Evolutionary conservation across 1,140 invertebrate species (phyloP), one percentile per base, ranked within the genome.

Genomic region (Drosophila sturtevanti): DNA sequence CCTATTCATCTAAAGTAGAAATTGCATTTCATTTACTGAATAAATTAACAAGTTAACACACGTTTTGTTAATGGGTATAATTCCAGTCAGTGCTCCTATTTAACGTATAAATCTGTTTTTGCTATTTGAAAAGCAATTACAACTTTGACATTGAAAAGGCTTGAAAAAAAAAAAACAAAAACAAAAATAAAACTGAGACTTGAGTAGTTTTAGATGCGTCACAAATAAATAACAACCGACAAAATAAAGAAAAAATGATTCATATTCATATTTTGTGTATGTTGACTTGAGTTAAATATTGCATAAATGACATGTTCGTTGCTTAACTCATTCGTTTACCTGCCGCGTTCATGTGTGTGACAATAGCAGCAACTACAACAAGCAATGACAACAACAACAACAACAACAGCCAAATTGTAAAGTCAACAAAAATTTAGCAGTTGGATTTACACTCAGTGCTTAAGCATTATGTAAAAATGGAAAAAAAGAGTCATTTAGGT

Each of bases 121-220:
- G 41, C 41, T 11, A 41, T 16, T 63, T 38, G 52, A 66, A 60
- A 68, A 70, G 65, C 65, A 82, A 86, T 81, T 81, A 87, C 63
- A 78, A 48, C 63, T 72, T 75, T 87, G 82, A 76, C 82, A 86
- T 86, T 87, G 82, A 86, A 86, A 72, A 64, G 66, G 54, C 81
- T 76, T 72, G 27, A 74, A 68, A 56, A 66, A 11, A 12, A 18
- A 12, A 60, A 0, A 31, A 31, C 27, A 31, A 31, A 2, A 31
- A 31, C 3, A 31, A 31, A 3, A 31, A 31, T 31, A 38, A 35
- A 12, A 59, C 18, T 24, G 14, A 67, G 24, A 60, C 35, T 54
- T 68, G 51, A 63, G 16, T 72, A 38, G 44, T 55, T 48, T 71
- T 34, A 56, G 54, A 37, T 71, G 51, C 64, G 72, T 70, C 72